Base-by-base conservation (phyloP, 2,888 invertebrate species). In the Volucella inflata region DNA sequence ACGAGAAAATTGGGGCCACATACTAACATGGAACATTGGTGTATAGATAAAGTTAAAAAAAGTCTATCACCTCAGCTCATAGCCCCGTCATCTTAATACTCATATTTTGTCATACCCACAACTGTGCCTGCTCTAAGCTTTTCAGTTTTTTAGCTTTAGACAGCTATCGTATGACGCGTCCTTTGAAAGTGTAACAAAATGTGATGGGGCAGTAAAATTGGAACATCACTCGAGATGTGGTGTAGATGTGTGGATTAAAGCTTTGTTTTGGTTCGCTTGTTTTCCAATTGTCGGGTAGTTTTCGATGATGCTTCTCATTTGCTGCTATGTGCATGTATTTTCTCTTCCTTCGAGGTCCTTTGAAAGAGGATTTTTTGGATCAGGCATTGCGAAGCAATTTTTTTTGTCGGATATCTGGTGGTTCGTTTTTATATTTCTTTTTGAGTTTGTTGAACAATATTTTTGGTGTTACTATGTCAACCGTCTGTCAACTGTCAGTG, bases 61-160 rank as follows among this genome's bases (percentile, higher is more conserved):
- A 67, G 75, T 79, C 59, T 51, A 76, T 79, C 84, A 84, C 79
- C 79, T 71, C 65, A 64, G 74, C 30, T 30, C 6, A 55, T 79
- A 75, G 75, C 75, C 44, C 53, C 59, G 80, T 14, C 57, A 75
- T 50, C 64, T 71, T 76, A 84, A 79, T 79, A 84, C 80, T 75
- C 75, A 84, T 84, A 75, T 75, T 70, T 79, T 51, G 53, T 76
- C 70, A 30, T n/a, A 10, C 8, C 14, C 8, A 11, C 17, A 14
- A 1, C 17, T 14, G 10, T 6, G 12, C 21, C 17, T 53, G 17
- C 9, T 53, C 17, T 53, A 21, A 53, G 14, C 30, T 36, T 48
- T n/a, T 50, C 14, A 8, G 48, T 10, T 38, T 59, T 46, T 36
- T 38, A n/a, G 16, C 42, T n/a, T 21, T 14, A 16, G 21, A 21